These are phyloP conservation scores for Cabera pusaria DNA, from an alignment of 2,888 invertebrate species.

Conservation along the genomic window DNA sequence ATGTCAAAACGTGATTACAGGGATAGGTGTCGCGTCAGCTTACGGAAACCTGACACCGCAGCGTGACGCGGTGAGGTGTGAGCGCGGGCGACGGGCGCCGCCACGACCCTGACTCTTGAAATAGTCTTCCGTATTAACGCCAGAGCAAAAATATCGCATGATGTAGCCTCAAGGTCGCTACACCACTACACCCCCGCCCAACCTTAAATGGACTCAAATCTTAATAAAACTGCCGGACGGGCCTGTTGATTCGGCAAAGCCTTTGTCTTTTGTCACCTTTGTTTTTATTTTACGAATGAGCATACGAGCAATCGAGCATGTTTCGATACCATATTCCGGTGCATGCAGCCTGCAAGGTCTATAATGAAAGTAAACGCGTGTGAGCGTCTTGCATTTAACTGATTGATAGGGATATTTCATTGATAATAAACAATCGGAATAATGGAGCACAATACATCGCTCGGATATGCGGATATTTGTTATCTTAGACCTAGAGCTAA, in stretches of 20 bases:
- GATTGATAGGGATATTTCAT: slow-evolving; percentile 14
- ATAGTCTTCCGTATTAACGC: slow-evolving; percentile 82
- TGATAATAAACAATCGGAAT: slow-evolving; percentile 12
- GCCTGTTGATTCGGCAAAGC: slow-evolving; percentile 22
- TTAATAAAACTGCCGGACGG: slow-evolving; percentile 38
- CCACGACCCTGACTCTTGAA: slow-evolving; percentile 81
- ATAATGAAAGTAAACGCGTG: slow-evolving; percentile 31
- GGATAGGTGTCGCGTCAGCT: slow-evolving; percentile 49
- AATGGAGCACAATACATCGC: neutral
- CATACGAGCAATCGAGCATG: neutral
- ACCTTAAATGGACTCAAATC: slow-evolving; percentile 61
- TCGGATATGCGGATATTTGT: neutral
- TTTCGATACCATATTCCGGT: slow-evolving; percentile 9
- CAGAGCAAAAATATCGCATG: slow-evolving; percentile 80
- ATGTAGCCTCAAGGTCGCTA: slow-evolving; percentile 66
- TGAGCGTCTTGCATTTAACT: slow-evolving; percentile 22
- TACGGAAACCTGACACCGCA: slow-evolving; percentile 61
- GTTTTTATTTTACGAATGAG: slow-evolving; percentile 12
- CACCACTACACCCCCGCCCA: slow-evolving; percentile 54
- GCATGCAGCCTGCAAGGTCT: slow-evolving; percentile 30
- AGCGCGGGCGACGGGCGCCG: slow-evolving; percentile 66
- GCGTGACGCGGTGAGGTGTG: slow-evolving; percentile 51
- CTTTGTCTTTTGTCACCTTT: slow-evolving; percentile 32
- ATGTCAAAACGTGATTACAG: slow-evolving; percentile 22
- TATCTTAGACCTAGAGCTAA: no score